A percentile compares a stretch with the other conserved stretches of the same genome.
Evolutionary conservation across 2,113 vertebrate genomes (phyloP).

Genomic region (Delphinus delphis): DNA sequence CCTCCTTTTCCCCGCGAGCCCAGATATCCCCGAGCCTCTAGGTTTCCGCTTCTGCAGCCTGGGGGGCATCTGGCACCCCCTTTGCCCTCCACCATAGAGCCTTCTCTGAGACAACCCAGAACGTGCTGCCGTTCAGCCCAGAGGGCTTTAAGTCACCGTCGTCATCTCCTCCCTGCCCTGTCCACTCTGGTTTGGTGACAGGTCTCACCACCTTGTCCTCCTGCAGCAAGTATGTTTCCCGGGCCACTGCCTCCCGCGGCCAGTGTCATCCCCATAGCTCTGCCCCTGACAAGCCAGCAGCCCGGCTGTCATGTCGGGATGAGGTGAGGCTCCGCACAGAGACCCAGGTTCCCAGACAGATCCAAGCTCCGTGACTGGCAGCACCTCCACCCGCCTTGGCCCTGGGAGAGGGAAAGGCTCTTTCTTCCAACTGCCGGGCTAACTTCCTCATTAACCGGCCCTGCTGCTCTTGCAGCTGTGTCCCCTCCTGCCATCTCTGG

Average conservation of each 20-base stretch:
- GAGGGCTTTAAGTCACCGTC: not conserved
- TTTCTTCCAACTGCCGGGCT: not conserved
- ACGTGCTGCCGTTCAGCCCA: rapidly evolving
- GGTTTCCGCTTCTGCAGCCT: not conserved
- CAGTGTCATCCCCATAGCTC: not conserved
- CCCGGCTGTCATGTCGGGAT: not conserved
- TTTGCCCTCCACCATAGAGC: rapidly evolving
- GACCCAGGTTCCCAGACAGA: not conserved
- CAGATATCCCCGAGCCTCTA: not conserved
- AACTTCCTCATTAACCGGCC: not conserved
- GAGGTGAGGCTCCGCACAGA: rapidly evolving
- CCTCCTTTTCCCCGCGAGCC: not conserved
- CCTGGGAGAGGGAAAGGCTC: not conserved
- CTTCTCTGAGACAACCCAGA: not conserved
- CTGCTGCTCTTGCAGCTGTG: not conserved
- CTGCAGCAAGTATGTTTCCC: not conserved
- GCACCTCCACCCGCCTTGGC: not conserved
- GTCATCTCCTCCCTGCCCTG: rapidly evolving
- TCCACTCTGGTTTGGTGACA: not conserved
- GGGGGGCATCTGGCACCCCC: too few species aligned
- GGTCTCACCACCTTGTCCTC: not conserved
- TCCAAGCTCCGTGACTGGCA: not conserved
- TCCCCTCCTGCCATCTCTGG: not conserved
- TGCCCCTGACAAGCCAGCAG: not conserved
- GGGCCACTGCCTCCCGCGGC: not conserved